Evolutionary conservation across 2,888 invertebrate genomes (phyloP).

Genomic region (Phortica okadai): DNA sequence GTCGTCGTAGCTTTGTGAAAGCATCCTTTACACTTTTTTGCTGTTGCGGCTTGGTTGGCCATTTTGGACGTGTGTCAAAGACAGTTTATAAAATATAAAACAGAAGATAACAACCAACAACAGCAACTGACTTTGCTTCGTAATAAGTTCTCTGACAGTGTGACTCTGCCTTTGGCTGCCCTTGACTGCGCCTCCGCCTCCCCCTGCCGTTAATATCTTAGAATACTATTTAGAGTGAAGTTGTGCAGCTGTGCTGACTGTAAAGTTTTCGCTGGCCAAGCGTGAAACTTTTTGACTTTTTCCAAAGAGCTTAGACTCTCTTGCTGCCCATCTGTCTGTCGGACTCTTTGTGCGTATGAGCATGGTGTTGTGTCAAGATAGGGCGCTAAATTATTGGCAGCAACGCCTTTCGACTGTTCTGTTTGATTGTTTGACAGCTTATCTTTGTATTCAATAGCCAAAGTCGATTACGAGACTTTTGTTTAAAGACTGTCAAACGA

Average conservation of each 20-base stretch:
- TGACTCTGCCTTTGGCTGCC: background rate
- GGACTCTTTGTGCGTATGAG: background rate
- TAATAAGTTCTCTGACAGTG: background rate
- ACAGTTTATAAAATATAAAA: conserved; percentile 24
- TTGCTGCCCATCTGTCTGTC: background rate
- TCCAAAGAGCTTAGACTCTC: background rate
- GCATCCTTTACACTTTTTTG: background rate
- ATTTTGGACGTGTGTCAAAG: conserved; percentile 14
- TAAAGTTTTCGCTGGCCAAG: conserved; percentile 29
- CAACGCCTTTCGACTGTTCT: background rate
- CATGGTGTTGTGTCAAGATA: background rate
- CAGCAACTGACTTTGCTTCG: background rate
- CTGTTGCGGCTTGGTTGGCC: background rate
- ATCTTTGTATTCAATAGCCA: conserved; percentile 16
- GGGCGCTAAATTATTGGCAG: conserved; percentile 12
- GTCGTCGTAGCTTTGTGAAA: background rate
- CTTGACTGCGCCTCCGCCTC: background rate
- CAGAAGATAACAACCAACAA: conserved; percentile 15
- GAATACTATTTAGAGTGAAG: background rate
- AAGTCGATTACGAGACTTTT: background rate
- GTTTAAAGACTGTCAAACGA: background rate
- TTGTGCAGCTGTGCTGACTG: conserved; percentile 17
- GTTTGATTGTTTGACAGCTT: conserved; percentile 9
- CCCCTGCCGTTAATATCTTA: background rate
- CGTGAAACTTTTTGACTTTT: conserved; percentile 27